phyloP scores from a whole-genome alignment of 2,113 vertebrate genomes.

The Lophotis ruficrista region DNA sequence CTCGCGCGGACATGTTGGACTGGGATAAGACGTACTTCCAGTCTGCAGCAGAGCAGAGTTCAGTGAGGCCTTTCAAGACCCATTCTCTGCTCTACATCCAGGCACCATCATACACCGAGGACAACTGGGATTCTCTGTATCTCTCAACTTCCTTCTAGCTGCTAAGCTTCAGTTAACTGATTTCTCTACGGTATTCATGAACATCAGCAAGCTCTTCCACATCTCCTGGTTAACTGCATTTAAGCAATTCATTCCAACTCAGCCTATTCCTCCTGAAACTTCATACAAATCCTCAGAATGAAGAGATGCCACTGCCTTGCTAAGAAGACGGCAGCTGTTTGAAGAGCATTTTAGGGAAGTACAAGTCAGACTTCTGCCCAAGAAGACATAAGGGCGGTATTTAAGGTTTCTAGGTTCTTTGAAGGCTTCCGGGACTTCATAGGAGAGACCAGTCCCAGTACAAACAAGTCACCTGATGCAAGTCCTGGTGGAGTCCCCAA shows the following conservation, averaged over 20 bases:
- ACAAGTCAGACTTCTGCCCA: not conserved
- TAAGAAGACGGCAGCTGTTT: not conserved
- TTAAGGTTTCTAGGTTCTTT: not conserved
- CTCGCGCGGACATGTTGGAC: fast-evolving
- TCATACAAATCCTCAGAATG: not conserved
- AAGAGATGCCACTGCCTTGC: not conserved
- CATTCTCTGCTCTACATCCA: not conserved
- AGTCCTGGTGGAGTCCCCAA: not conserved
- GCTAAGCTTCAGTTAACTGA: not conserved
- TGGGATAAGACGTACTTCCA: not conserved
- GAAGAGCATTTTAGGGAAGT: not conserved
- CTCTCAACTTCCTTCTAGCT: not conserved
- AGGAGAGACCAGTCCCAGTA: not conserved
- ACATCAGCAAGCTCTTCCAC: not conserved
- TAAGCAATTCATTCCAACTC: not conserved
- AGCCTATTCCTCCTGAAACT: not conserved
- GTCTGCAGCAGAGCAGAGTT: not conserved
- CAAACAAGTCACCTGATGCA: conserved; percentile 1
- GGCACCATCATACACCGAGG: not conserved
- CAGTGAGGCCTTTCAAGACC: not conserved
- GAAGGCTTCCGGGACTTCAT: not conserved
- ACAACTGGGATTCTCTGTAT: not conserved
- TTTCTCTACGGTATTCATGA: not conserved
- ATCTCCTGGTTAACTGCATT: not conserved
- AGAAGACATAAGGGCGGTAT: not conserved